Base-by-base conservation (phyloP, 2,888 invertebrate species). In the Anagyrus pseudococci region DNA sequence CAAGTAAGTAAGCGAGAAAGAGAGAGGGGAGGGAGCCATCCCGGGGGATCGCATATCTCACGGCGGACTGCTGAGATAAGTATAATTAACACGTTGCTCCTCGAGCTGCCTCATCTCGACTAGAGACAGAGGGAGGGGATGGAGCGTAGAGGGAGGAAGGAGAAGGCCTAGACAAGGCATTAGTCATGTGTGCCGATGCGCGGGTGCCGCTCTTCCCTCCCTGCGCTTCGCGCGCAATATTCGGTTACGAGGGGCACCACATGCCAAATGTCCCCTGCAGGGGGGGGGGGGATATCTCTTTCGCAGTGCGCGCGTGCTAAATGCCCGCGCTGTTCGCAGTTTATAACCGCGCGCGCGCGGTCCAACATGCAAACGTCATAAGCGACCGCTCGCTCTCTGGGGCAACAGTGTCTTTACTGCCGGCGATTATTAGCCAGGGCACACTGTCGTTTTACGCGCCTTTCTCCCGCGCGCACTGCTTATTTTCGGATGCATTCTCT, bases 41-140 rank as follows among this genome's bases (percentile, higher is more conserved):
- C 25, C 13, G 2, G n/a, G 4, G 23, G 17, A 15, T 20, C 6
- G 2, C 47, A 37, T 13, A 7, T 13, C n/a, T n/a, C n/a, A n/a
- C n/a, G n/a, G 15, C 10, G 43, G 10, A 8, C 8, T 13, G 33
- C 33, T 2, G 7, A 46, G 37, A 55, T 55, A 58, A 50, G 60
- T 53, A 60, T 64, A 64, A 64, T 64, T 64, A 64, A 64, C 64
- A 64, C 59, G 64, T 64, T 43, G 60, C 52, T 33, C 47, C 54
- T 15, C 33, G 33, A 37, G n/a, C n/a, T n/a, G n/a, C n/a, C n/a
- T n/a, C n/a, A n/a, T n/a, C n/a, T n/a, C 15, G 33, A 37, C n/a
- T n/a, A 37, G 33, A 8, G 29, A 29, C 29, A 10, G 6, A 29
- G 10, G 29, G 29, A 29, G 29, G 10, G 10, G 29, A 29, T 7